phyloP scores from a whole-genome alignment of 2,888 invertebrate genomes.

The Mellilla xanthometata region DNA sequence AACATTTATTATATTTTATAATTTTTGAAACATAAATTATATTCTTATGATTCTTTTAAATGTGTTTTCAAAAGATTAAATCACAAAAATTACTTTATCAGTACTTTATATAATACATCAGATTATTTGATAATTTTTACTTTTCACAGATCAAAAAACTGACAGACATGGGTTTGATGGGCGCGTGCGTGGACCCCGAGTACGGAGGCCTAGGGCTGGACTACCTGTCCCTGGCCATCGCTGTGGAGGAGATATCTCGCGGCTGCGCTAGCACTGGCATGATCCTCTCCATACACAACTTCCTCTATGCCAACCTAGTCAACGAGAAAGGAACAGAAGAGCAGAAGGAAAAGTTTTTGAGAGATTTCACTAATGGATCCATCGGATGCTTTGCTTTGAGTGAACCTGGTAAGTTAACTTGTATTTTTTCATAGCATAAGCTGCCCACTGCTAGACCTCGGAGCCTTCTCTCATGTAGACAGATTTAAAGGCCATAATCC shows the following conservation, averaged over 20 bases:
- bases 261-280: constrained; percentile 91
- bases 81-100: too few species aligned
- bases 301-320: constrained; percentile 87
- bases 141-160: constrained; percentile 84
- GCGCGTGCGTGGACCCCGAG: constrained; percentile 83
- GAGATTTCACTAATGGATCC: constrained; percentile 83
- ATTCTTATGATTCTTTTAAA: too few species aligned
- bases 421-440: too few species aligned
- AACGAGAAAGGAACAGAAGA: constrained; percentile 84
- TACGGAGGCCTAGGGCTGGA: constrained; percentile 88
- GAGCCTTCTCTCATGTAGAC: too few species aligned
- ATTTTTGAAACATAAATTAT: too few species aligned
- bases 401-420: constrained; percentile 86
- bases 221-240: constrained; percentile 87
- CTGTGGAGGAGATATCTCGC: constrained; percentile 89
- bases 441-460: too few species aligned
- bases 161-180: constrained; percentile 87
- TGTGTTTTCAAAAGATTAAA: too few species aligned
- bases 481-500: too few species aligned
- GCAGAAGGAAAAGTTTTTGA: constrained; percentile 86
- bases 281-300: constrained; percentile 90
- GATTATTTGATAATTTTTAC: too few species aligned
- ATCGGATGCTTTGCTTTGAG: constrained; percentile 92
- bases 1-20: too few species aligned
- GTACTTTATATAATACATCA: too few species aligned